Conservation (phyloP, 2,888 invertebrate species). For the Gastracanthus pulcherrimus region DNA sequence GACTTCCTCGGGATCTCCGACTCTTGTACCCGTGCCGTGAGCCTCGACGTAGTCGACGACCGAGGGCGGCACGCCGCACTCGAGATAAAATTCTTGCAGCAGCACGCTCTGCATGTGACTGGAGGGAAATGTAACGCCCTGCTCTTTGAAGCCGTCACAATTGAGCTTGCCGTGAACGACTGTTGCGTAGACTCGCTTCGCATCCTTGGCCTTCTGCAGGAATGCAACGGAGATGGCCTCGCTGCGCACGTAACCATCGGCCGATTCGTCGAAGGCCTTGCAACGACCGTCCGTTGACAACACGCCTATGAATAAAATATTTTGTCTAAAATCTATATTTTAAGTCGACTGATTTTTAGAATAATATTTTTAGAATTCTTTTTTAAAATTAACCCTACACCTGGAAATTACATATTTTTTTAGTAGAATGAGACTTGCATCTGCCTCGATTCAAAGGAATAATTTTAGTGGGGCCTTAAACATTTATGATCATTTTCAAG, state of each 20-base stretch:
- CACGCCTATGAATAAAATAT: conserved; percentile 82
- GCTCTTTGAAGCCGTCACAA: conserved; percentile 78
- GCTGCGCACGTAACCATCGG: conserved; percentile 88
- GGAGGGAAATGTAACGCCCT: conserved; percentile 65
- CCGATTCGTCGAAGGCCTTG: conserved; percentile 91
- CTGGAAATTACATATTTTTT: no score
- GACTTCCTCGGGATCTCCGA: conserved; percentile 94
- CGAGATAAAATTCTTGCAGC: conserved; percentile 79
- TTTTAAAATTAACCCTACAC: no score
- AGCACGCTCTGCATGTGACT: conserved; percentile 64
- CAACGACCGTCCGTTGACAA: conserved; percentile 90
- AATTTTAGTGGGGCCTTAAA: no score
- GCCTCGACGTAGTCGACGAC: conserved; percentile 82
- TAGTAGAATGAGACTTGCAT: no score
- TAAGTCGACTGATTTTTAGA: no score
- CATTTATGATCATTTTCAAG: no score
- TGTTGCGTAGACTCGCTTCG: conserved; percentile 77
- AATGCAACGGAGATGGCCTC: conserved; percentile 86
- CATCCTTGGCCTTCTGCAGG: conserved; percentile 82
- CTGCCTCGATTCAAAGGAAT: no score
- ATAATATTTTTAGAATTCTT: no score
- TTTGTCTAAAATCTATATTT: not conserved
- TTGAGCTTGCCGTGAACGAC: conserved; percentile 79
- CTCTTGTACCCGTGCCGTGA: conserved; percentile 86
- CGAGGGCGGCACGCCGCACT: conserved; percentile 80